phyloP scores from a whole-genome alignment of 2,797 vertebrate genomes.

The Gallinago nigripennis region DNA sequence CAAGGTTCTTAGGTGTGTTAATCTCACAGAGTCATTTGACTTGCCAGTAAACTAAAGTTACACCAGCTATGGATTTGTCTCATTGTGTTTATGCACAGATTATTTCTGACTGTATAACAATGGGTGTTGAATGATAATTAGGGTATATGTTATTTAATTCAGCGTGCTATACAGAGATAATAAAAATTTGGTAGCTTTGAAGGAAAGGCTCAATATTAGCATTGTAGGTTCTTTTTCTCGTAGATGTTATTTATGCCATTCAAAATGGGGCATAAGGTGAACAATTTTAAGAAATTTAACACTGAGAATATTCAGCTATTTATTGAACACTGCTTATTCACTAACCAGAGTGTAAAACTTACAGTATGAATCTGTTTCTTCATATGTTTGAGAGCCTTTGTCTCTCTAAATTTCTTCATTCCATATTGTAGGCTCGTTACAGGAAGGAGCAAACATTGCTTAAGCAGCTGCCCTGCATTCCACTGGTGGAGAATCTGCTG shows the following conservation, averaged over 20 bases:
- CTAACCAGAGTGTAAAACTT: background rate
- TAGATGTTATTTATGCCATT: background rate
- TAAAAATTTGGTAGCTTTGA: background rate
- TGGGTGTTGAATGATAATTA: background rate
- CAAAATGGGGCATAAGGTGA: background rate
- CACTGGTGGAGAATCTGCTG: conserved; percentile 91
- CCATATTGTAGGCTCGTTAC: conserved; percentile 86
- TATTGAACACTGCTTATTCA: background rate
- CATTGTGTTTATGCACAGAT: background rate
- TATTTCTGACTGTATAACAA: background rate
- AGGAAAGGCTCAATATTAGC: background rate
- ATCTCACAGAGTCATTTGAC: background rate
- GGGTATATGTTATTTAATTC: background rate
- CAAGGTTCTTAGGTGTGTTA: background rate
- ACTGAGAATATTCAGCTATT: background rate
- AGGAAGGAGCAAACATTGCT: conserved; percentile 90
- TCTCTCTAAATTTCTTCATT: background rate
- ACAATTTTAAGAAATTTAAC: background rate
- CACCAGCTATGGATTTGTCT: background rate
- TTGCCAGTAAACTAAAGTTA: background rate
- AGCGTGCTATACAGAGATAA: background rate
- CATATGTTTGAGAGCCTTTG: background rate
- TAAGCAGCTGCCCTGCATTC: conserved; percentile 90
- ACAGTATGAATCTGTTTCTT: background rate
- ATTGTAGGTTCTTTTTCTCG: background rate